Conservation (phyloP, 2,113 vertebrate genomes). For the Chamaea fasciata region DNA sequence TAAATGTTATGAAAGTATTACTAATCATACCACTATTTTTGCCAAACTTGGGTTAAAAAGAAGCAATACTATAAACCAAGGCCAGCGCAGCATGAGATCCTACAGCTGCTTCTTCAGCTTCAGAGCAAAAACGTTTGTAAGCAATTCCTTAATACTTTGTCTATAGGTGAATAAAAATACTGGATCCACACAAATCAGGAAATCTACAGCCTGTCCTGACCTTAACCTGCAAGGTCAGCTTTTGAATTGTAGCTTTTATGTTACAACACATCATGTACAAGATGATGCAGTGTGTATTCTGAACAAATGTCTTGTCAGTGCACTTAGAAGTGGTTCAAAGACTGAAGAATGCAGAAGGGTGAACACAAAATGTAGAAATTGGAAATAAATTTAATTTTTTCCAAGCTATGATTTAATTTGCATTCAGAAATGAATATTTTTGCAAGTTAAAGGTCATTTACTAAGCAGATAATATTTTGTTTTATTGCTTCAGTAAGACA, state of each 20-base stretch:
- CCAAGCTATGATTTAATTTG: background rate
- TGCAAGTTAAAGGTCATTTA: background rate
- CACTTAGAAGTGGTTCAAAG: background rate
- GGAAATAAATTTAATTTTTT: background rate
- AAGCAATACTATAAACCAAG: background rate
- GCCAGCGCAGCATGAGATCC: background rate
- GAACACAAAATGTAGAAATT: background rate
- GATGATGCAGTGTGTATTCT: background rate
- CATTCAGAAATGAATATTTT: background rate
- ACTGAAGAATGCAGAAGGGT: background rate
- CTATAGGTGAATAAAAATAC: background rate
- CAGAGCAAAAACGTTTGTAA: background rate
- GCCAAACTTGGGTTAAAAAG: background rate
- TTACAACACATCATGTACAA: background rate
- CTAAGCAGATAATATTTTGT: conserved; percentile 6
- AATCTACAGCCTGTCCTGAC: background rate
- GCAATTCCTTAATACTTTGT: background rate
- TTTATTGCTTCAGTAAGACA: conserved; percentile 31
- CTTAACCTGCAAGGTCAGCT: background rate
- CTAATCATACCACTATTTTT: background rate
- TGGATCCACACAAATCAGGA: background rate
- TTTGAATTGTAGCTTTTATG: background rate
- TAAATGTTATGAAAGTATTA: background rate
- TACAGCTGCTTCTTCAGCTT: conserved; percentile 3
- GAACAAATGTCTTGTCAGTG: background rate